Evolutionary conservation across 1,140 invertebrate species (phyloP).

Genomic region (Macrocentrus cingulum): DNA sequence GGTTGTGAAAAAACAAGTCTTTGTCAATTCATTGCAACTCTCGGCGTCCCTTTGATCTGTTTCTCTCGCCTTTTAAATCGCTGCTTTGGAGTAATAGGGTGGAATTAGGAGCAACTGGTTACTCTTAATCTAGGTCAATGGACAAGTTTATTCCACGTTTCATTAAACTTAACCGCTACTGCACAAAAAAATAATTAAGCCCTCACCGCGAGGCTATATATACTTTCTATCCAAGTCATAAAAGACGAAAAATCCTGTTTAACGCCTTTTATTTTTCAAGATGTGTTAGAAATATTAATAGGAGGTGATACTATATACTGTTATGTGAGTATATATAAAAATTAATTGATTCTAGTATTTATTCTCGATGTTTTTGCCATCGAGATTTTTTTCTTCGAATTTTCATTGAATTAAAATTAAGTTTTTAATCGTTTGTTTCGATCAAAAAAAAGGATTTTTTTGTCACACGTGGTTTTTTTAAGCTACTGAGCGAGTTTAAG

Average conservation of each 20-base stretch:
- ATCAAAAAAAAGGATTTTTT: too few relatives aligned
- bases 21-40: not conserved
- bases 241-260: not conserved
- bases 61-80: not conserved
- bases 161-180: not conserved
- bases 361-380: too few relatives aligned
- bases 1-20: not conserved
- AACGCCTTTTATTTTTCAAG: not conserved
- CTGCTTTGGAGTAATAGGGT: not conserved
- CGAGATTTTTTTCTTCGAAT: too few relatives aligned
- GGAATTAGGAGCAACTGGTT: not conserved
- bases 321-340: too few relatives aligned
- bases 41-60: not conserved
- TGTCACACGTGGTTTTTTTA: too few relatives aligned
- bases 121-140: not conserved
- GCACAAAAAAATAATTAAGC: not conserved
- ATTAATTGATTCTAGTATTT: too few relatives aligned
- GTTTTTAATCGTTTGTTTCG: too few relatives aligned
- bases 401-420: too few relatives aligned
- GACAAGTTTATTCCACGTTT: not conserved
- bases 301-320: too few relatives aligned
- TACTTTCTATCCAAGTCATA: too few relatives aligned
- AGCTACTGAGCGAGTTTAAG: too few relatives aligned
- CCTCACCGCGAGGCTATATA: too few relatives aligned
- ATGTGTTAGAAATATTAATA: not conserved